Percentiles rank a stretch among this genome's conserved stretches.
Conservation (phyloP, 2,113 vertebrate genomes). For the Ifrita kowaldi region DNA sequence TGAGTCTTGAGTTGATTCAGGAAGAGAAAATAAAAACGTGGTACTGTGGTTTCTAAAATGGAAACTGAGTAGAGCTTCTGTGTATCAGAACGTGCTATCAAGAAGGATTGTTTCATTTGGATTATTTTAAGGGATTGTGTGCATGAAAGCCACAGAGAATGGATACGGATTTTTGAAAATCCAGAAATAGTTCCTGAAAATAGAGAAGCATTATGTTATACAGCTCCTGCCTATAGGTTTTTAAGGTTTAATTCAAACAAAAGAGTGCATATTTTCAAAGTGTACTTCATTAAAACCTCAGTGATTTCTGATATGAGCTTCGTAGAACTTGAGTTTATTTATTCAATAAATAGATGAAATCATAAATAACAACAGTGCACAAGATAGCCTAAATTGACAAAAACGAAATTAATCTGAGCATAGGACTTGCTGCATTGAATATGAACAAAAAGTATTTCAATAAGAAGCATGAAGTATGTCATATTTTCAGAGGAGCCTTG, state of each 20-base stretch:
- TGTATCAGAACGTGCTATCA: not conserved
- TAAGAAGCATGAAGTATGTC: not conserved
- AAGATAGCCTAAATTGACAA: constrained; percentile 6
- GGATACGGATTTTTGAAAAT: not conserved
- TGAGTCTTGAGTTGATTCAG: constrained; percentile 18
- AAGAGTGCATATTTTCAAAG: not conserved
- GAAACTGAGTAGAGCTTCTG: not conserved
- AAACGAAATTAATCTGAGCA: not conserved
- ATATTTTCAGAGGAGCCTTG: not conserved
- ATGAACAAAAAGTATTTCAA: not conserved
- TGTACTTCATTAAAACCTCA: constrained; percentile 21
- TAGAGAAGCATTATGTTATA: not conserved
- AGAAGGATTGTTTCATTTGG: not conserved
- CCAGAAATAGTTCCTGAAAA: not conserved
- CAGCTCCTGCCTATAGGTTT: not conserved
- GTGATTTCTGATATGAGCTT: not conserved
- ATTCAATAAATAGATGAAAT: constrained; percentile 47
- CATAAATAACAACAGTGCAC: constrained; percentile 29
- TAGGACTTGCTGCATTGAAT: not conserved
- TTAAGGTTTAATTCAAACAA: not conserved
- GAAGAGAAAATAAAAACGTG: not conserved
- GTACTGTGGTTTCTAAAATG: not conserved
- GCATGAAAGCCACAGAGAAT: not conserved
- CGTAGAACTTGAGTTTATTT: not conserved
- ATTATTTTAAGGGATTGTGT: not conserved